Percentiles rank a stretch among this genome's conserved stretches.
phyloP scores from a whole-genome alignment of 2,113 vertebrate species.

The Catharus minimus region DNA sequence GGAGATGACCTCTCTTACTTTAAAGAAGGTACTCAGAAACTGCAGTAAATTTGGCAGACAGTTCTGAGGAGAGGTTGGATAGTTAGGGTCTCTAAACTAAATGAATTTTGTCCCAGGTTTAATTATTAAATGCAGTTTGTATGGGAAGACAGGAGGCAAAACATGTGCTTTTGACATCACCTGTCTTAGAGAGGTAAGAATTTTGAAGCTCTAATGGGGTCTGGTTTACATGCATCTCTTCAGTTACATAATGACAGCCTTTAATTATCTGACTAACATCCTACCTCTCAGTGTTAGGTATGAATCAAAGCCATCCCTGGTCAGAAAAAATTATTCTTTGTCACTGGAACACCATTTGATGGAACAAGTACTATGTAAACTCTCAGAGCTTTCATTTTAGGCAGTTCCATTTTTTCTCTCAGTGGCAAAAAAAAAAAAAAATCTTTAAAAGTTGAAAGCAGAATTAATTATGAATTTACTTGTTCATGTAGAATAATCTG shows the following conservation, averaged over 20 bases:
- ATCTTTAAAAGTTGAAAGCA: constrained; percentile 38
- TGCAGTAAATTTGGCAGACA: neutral
- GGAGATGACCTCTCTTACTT: neutral
- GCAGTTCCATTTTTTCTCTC: neutral
- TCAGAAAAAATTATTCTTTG: constrained; percentile 7
- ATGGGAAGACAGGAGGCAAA: neutral
- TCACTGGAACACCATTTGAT: neutral
- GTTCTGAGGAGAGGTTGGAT: neutral
- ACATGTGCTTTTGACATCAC: neutral
- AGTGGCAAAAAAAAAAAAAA: neutral
- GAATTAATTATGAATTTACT: constrained; percentile 66
- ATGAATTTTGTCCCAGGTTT: neutral
- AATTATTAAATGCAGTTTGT: neutral
- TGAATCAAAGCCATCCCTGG: constrained; percentile 12
- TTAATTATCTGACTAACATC: constrained; percentile 3
- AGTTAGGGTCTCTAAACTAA: neutral
- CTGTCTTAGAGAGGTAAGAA: neutral
- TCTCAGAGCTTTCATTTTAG: neutral
- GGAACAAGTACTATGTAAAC: neutral
- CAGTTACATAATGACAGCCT: constrained; percentile 11
- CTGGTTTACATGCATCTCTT: neutral
- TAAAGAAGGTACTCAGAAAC: neutral
- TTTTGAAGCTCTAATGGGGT: neutral
- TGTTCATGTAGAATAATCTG: constrained; percentile 65
- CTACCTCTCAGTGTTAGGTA: constrained; percentile 11